Evolutionary conservation across 2,113 vertebrate species (phyloP), one percentile per base, ranked within the genome.

Genomic region (Lophotis ruficrista): DNA sequence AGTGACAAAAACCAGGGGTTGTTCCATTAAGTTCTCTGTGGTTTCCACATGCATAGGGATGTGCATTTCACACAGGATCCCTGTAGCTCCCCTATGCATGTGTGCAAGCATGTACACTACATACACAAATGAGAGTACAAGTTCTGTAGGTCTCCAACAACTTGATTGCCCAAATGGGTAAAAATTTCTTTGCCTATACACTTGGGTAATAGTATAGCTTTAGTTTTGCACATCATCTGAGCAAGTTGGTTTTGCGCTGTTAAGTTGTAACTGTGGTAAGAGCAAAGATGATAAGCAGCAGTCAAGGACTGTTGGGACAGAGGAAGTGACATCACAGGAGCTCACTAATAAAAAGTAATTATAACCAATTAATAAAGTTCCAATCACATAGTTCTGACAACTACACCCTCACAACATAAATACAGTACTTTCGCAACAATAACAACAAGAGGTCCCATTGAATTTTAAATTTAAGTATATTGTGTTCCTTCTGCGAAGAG

Each of bases 241-340:
- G 14, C 48, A 41, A 53, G 41, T 14, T 82, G 48, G 13, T 24
- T 89, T 61, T 56, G 65, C 35, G 28, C 47, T 72, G 41, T 5
- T 31, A 47, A 73, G 18, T 24, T 53, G 5, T 50, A 75, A 43
- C 56, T 57, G 43, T n/a, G n/a, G 12, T 33, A 83, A 66, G 22
- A 60, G 62, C 30, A 65, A 88, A 81, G 79, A 73, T 41, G 70
- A 80, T 31, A 83, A 85, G 50, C 62, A 92, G 75, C 50, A 93
- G 41, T 54, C 68, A 90, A 53, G 31, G 62, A 38, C 5, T 83
- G 47, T 88, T 90, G 86, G 7, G 47, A 80, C 64, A 77, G 47
- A 95, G 89, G 91, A 92, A 92, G 41, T 92, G 71, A 86, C 54
- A 30, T 72, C 47, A 76, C 88, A 88, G 88, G 75, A 94, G 80